Conservation (phyloP, 2,113 vertebrate genomes). For the Eurypyga helias region DNA sequence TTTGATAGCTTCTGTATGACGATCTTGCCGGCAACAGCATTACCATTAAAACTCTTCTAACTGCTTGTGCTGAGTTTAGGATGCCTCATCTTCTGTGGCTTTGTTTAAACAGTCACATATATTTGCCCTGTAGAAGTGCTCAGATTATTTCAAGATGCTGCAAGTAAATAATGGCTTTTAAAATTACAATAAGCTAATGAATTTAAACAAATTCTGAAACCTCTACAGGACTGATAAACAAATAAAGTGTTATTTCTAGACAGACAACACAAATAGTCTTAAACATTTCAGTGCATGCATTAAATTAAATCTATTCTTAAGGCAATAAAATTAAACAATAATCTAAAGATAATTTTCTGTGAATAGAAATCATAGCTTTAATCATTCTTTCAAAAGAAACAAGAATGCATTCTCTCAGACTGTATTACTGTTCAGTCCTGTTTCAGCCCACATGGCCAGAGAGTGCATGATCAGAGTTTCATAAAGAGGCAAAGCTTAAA, state of each 20-base stretch:
- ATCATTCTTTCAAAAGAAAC: neutral
- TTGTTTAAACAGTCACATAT: neutral
- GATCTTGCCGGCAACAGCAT: neutral
- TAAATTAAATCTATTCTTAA: neutral
- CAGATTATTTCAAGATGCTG: neutral
- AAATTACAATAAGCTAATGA: neutral
- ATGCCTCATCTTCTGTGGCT: neutral
- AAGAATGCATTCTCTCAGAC: neutral
- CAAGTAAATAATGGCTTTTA: neutral
- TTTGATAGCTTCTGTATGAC: neutral
- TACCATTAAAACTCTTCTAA: neutral
- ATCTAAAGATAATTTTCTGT: neutral
- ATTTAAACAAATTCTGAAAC: neutral
- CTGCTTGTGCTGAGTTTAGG: neutral
- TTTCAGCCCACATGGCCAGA: neutral
- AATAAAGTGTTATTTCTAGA: neutral
- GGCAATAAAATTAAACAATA: neutral
- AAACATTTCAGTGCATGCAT: neutral
- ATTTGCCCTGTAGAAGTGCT: neutral
- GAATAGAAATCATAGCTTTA: neutral
- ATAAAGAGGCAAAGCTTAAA: slow-evolving; percentile 35
- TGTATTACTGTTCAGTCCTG: neutral
- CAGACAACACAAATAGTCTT: neutral
- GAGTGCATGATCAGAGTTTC: neutral
- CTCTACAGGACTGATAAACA: neutral